Conservation (phyloP, 2,113 vertebrate genomes). For the Cynopterus brachyotis region DNA sequence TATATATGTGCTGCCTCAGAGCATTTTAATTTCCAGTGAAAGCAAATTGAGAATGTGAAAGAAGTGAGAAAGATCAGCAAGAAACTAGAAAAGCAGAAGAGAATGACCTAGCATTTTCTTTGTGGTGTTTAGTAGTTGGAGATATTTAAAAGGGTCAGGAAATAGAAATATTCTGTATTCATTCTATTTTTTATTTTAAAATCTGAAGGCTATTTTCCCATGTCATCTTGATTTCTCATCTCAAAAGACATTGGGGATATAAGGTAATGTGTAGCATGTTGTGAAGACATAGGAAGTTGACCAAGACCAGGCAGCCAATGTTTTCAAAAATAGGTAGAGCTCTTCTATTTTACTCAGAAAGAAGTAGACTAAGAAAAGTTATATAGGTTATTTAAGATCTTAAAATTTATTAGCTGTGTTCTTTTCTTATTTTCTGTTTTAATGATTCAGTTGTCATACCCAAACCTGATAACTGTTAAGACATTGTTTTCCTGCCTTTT, state of each 20-base stretch:
- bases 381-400: neutral
- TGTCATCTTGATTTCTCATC: neutral
- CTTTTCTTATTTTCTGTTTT: constrained; percentile 15
- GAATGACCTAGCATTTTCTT: neutral
- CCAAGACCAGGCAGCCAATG: neutral
- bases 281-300: neutral
- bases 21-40: constrained; percentile 3
- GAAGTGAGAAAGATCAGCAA: neutral
- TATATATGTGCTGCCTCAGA: neutral
- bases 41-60: neutral
- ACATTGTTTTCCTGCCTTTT: neutral
- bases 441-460: neutral
- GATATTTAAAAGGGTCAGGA: neutral
- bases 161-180: neutral
- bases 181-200: neutral
- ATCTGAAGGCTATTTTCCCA: neutral
- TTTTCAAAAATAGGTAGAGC: neutral
- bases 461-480: neutral
- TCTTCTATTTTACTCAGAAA: neutral
- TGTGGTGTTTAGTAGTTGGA: neutral
- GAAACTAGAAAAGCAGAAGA: neutral
- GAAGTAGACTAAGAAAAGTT: neutral
- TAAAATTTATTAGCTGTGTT: neutral
- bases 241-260: neutral
- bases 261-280: neutral